Conservation (phyloP, 2,888 invertebrate species). For the Tricholauxania praeusta region DNA sequence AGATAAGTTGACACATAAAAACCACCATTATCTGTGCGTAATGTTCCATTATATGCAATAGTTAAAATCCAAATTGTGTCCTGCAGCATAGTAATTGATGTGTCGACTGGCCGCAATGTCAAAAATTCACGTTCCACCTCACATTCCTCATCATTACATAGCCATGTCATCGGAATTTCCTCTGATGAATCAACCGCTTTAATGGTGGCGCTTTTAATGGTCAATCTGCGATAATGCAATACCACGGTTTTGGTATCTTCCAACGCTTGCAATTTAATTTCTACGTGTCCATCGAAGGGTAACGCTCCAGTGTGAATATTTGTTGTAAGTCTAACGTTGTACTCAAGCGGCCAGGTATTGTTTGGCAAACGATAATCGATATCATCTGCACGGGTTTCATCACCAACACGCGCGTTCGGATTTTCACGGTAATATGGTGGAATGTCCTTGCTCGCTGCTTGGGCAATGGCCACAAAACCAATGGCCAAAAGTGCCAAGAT, state of each 20-base stretch:
- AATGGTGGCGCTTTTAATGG: constrained; percentile 49
- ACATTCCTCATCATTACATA: too few relatives aligned
- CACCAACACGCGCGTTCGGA: constrained; percentile 29
- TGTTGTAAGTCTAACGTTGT: constrained; percentile 65
- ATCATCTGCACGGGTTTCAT: constrained; percentile 23
- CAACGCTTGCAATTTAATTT: constrained; percentile 52
- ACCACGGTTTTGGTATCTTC: constrained; percentile 51
- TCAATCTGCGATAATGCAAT: constrained; percentile 55
- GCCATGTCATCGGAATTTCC: constrained; percentile 29
- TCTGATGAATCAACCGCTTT: constrained; percentile 27
- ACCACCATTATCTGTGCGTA: constrained; percentile 75
- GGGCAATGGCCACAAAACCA: constrained; percentile 39
- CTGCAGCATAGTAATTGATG: neutral
- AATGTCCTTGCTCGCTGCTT: constrained; percentile 32
- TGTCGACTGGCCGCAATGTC: constrained; percentile 43
- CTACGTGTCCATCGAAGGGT: constrained; percentile 54
- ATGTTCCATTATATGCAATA: constrained; percentile 72
- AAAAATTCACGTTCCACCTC: constrained; percentile 57
- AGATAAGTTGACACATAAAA: constrained; percentile 73
- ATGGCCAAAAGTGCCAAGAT: constrained; percentile 32
- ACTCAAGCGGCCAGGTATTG: constrained; percentile 70
- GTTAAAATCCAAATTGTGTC: constrained; percentile 68
- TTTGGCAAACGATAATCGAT: constrained; percentile 70
- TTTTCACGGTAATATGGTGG: constrained; percentile 43
- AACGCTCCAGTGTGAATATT: constrained; percentile 55